phyloP scores from a whole-genome alignment of 2,113 vertebrate genomes.

The Myiozetetes cayanensis region DNA sequence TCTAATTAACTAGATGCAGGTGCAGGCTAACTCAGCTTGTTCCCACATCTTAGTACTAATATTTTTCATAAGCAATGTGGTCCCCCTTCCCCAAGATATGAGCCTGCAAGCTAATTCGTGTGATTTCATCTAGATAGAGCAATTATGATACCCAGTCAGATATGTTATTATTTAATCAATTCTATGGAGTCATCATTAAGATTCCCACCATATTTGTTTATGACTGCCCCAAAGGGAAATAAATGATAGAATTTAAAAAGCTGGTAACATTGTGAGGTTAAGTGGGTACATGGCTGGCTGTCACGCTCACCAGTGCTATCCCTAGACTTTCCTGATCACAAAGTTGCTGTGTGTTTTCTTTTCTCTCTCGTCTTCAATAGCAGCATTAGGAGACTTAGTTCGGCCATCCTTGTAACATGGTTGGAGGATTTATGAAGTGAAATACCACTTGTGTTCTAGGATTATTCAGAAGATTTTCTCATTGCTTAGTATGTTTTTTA shows the following conservation, averaged over 20 bases:
- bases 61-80: background rate
- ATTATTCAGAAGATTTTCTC: background rate
- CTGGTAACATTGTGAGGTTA: background rate
- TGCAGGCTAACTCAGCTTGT: no score
- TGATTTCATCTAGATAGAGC: background rate
- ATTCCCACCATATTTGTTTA: background rate
- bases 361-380: background rate
- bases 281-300: background rate
- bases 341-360: background rate
- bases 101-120: background rate
- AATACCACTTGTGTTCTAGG: background rate
- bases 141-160: background rate
- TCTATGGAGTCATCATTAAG: background rate
- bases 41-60: background rate
- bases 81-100: background rate
- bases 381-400: background rate
- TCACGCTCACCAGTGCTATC: background rate
- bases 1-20: no score
- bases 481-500: background rate
- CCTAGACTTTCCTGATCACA: rapidly evolving
- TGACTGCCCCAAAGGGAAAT: background rate
- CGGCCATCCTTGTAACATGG: background rate
- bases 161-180: background rate
- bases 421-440: background rate
- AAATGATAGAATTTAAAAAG: background rate